These are phyloP conservation scores for Kryphioiulus occultus DNA, from an alignment of 2,888 invertebrate genomes.

Conservation along the genomic window DNA sequence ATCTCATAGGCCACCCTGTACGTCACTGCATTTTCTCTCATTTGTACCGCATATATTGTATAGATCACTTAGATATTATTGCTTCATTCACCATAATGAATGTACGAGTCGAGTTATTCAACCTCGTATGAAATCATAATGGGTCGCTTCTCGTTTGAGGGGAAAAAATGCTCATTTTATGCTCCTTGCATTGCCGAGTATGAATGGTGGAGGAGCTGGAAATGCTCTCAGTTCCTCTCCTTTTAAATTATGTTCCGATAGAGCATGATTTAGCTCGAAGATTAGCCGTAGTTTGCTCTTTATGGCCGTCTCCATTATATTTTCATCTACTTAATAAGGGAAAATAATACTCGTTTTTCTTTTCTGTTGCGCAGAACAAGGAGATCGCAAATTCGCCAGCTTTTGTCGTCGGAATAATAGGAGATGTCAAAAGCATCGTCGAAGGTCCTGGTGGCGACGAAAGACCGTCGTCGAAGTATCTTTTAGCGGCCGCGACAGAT, in stretches of 20 bases:
- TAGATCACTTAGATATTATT: background rate
- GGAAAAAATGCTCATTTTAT: background rate
- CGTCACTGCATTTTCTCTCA: background rate
- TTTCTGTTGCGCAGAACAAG: constrained; percentile 6
- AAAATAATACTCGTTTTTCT: constrained; percentile 39
- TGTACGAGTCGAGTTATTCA: background rate
- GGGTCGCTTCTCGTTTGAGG: background rate
- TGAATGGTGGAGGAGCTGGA: background rate
- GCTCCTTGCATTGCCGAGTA: background rate
- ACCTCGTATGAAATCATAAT: background rate
- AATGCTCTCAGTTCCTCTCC: background rate
- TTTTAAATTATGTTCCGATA: background rate
- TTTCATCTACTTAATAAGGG: constrained; percentile 3
- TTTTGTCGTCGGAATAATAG: constrained; percentile 44
- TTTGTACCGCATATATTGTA: background rate
- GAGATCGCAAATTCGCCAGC: background rate
- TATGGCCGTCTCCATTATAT: background rate
- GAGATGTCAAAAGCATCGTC: constrained; percentile 42
- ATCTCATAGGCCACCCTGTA: no score
- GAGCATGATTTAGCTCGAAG: background rate
- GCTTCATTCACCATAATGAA: background rate
- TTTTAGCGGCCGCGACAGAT: constrained; percentile 44
- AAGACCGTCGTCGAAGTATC: background rate
- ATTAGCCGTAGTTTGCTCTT: constrained; percentile 5
- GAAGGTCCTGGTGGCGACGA: constrained; percentile 47